Conservation (phyloP, 2,888 invertebrate genomes). For the Drosophila nr. fundita region DNA sequence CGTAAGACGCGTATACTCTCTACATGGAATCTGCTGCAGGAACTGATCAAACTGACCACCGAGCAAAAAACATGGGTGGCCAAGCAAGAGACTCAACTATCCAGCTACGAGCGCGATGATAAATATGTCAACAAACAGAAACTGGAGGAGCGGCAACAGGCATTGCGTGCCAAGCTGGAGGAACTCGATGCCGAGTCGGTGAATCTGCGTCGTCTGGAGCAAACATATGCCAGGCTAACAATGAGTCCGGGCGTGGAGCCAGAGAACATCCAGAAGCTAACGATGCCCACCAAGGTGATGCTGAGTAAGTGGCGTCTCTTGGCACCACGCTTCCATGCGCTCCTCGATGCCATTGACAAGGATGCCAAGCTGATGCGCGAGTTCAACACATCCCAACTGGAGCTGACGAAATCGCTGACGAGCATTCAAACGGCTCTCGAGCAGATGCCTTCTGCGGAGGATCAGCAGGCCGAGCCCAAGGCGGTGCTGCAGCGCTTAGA, state of each 20-base stretch:
- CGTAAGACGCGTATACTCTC: slow-evolving; percentile 89
- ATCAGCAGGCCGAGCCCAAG: slow-evolving; percentile 79
- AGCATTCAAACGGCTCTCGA: slow-evolving; percentile 90
- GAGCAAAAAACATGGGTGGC: slow-evolving; percentile 88
- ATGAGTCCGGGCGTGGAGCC: slow-evolving; percentile 89
- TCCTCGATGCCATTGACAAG: slow-evolving; percentile 87
- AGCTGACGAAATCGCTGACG: slow-evolving; percentile 89
- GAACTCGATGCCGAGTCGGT: slow-evolving; percentile 87
- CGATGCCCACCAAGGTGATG: slow-evolving; percentile 87
- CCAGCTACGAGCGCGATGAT: slow-evolving; percentile 87
- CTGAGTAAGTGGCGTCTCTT: slow-evolving; percentile 89
- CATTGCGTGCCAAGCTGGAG: slow-evolving; percentile 86
- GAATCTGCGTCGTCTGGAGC: slow-evolving; percentile 88
- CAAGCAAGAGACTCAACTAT: slow-evolving; percentile 88
- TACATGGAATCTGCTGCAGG: slow-evolving; percentile 87
- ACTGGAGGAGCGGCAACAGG: slow-evolving; percentile 87
- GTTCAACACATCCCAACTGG: slow-evolving; percentile 90
- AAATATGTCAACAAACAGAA: slow-evolving; percentile 87
- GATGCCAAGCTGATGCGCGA: slow-evolving; percentile 88
- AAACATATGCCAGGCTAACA: slow-evolving; percentile 89
- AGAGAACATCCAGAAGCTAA: slow-evolving; percentile 88
- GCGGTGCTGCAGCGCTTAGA: slow-evolving; percentile 78
- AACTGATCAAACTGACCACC: slow-evolving; percentile 86
- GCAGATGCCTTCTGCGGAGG: slow-evolving; percentile 87
- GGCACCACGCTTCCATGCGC: slow-evolving; percentile 87